Evolutionary conservation across 2,888 invertebrate genomes (phyloP).

Genomic region (Pecten maximus): DNA sequence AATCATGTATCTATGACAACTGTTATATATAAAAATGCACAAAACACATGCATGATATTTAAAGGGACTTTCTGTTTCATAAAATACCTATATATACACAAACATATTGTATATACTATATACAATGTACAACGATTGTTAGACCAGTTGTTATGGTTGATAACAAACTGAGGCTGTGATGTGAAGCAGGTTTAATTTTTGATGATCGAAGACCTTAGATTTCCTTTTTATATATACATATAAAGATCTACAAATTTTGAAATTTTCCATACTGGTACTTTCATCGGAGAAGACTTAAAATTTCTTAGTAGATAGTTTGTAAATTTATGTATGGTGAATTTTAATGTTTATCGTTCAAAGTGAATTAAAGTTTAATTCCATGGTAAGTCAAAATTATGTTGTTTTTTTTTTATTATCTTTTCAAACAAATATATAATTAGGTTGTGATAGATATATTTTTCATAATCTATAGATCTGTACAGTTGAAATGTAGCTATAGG

Average conservation of each 20-base stretch:
- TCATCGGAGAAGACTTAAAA: no score
- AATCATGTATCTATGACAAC: neutral
- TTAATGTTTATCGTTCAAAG: neutral
- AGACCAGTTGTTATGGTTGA: neutral
- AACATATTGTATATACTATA: no score
- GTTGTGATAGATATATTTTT: slow-evolving; percentile 27
- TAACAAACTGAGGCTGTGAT: slow-evolving; percentile 5
- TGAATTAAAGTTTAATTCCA: neutral
- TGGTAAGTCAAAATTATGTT: neutral
- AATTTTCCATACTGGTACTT: neutral
- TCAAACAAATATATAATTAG: neutral
- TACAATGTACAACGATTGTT: neutral
- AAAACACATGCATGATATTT: neutral
- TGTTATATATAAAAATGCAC: neutral
- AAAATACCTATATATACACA: no score
- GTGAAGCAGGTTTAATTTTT: neutral
- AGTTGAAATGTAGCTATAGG: neutral
- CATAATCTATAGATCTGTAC: neutral
- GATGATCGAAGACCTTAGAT: no score
- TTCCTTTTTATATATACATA: no score
- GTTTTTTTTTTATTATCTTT: neutral
- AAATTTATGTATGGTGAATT: no score
- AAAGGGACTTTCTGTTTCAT: neutral
- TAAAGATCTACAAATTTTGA: neutral
- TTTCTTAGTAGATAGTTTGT: no score